Percentiles rank a stretch among this genome's conserved stretches.
Conservation (phyloP, 2,797 vertebrate species). For the Squalus acanthias region DNA sequence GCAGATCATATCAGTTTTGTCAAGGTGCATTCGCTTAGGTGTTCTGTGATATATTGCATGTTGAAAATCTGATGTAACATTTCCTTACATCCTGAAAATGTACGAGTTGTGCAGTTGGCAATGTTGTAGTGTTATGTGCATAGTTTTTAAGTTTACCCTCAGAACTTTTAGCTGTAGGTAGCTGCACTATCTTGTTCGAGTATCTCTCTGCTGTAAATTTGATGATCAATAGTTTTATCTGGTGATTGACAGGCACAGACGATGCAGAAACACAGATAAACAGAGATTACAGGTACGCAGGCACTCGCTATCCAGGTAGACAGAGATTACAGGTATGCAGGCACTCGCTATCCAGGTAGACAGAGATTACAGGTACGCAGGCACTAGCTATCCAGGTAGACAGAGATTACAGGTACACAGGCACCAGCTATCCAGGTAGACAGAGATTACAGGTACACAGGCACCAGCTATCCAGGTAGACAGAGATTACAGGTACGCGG, state of each 20-base stretch:
- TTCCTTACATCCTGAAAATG: background rate
- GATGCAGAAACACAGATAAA: background rate
- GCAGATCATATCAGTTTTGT: background rate
- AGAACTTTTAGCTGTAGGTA: background rate
- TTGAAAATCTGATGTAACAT: background rate
- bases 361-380: background rate
- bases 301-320: background rate
- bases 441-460: background rate
- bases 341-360: background rate
- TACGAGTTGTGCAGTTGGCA: background rate
- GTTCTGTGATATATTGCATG: background rate
- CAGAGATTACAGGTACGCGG: background rate
- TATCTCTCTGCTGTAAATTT: background rate
- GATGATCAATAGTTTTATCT: background rate
- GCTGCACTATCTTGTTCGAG: background rate
- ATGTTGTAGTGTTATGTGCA: background rate
- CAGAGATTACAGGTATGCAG: background rate
- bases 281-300: background rate
- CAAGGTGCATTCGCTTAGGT: background rate
- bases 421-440: background rate
- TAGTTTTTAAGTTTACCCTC: background rate
- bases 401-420: background rate
- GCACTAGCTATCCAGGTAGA: background rate
- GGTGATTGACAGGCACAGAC: background rate
- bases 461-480: background rate